These are phyloP conservation scores for Ophion obscuratus DNA, from an alignment of 2,888 invertebrate species.

Conservation along the genomic window DNA sequence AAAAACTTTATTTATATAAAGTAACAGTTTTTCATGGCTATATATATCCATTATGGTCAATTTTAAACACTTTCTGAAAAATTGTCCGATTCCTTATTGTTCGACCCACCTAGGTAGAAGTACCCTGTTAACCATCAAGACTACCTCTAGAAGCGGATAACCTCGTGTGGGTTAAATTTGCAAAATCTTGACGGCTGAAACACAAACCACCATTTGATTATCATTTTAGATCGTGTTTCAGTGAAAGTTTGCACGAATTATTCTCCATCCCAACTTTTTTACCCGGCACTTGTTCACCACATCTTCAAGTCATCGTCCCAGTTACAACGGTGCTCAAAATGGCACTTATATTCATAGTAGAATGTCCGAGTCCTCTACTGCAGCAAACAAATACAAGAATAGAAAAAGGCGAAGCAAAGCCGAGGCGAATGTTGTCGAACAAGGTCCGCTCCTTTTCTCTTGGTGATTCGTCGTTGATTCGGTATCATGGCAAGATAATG, in stretches of 20 bases:
- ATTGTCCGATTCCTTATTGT: too few relatives aligned
- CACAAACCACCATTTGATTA: background rate
- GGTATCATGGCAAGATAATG: conserved; percentile 52
- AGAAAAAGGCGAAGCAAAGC: conserved; percentile 11
- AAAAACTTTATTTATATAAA: too few relatives aligned
- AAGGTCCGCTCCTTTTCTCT: conserved; percentile 38
- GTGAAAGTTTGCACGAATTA: background rate
- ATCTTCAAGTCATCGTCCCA: too few relatives aligned
- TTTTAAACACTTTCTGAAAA: too few relatives aligned
- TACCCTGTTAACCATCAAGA: too few relatives aligned
- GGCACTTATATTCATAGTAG: background rate
- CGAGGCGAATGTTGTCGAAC: conserved; percentile 45
- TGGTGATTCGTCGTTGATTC: conserved; percentile 48
- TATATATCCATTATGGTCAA: too few relatives aligned
- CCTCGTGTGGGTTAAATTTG: conserved; percentile 9
- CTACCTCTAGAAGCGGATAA: background rate
- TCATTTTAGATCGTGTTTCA: background rate
- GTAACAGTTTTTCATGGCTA: too few relatives aligned
- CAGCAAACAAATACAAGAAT: conserved; percentile 10
- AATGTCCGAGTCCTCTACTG: background rate
- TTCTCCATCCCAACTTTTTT: too few relatives aligned
- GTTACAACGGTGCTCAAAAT: too few relatives aligned
- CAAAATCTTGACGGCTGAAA: background rate
- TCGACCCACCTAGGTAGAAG: too few relatives aligned
- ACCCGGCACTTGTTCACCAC: too few relatives aligned